Base-by-base conservation (phyloP, 2,797 vertebrate genomes). In the Siniperca obscura region DNA sequence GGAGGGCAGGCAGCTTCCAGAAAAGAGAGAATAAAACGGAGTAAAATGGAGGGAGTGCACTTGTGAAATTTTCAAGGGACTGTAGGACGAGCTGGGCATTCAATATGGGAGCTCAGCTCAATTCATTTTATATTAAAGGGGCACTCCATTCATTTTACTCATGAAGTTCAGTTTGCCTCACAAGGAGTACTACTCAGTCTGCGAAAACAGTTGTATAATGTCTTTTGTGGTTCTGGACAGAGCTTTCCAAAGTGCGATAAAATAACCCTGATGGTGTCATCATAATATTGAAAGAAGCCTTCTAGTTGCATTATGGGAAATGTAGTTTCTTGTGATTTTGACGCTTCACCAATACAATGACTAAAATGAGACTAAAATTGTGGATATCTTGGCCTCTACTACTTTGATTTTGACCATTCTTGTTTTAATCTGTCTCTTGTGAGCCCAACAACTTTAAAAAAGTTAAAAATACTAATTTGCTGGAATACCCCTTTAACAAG, bases 11-110 rank as follows among this genome's bases (percentile, higher is more conserved):
- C 62, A 50, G 64, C 64, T 76, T 83, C 1, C 1, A 75, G 75
- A 69, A 81, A 74, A 74, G 36, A 36, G 22, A 65, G 50, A 68
- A 53, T 53, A 61, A 71, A 70, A 75, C 14, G 22, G 40, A 75
- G 62, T 64, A 7, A 57, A 77, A 70, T 55, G 30, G 19, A 68
- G n/a, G 62, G 3, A 19, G 19, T 65, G 36, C 13, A 48, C 27
- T 57, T 76, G 19, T 76, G 25, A 73, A 30, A 60, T 42, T 57
- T 62, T 52, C 53, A 25, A 25, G 9, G 64, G 55, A 69, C 21
- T 52, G 12, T 12, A 21, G 30, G 17, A 12, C 4, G 52, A 72
- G 30, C 73, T 69, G 46, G 46, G 22, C 30, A 36, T 52, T 67
- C 65, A 55, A 4, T 19, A 21, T 34, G 22, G 21, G 1, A 42